Conservation (phyloP, 1,140 invertebrate species). For the Gryon sp. region DNA sequence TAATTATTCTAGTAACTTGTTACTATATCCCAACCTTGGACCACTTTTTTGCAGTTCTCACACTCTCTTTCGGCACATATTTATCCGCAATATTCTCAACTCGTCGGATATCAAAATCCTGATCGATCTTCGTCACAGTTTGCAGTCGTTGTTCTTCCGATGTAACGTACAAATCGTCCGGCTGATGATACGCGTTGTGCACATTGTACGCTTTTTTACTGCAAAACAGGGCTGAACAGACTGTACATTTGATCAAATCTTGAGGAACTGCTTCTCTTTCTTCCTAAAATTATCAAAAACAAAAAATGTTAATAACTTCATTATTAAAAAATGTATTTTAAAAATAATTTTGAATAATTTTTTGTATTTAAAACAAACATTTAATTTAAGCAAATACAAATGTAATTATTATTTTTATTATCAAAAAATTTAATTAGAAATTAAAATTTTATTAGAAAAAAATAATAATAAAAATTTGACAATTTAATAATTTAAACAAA, state of each 20-base stretch:
- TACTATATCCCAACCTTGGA: slow-evolving; percentile 57
- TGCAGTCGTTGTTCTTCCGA: slow-evolving; percentile 82
- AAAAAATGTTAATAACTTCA: too few relatives aligned
- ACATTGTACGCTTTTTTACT: slow-evolving; percentile 84
- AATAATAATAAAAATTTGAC: too few relatives aligned
- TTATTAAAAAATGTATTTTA: slow-evolving; percentile 16
- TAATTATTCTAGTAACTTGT: too few relatives aligned
- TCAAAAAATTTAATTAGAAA: too few relatives aligned
- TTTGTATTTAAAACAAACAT: too few relatives aligned
- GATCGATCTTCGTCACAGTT: slow-evolving; percentile 81
- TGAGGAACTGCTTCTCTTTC: slow-evolving; percentile 80
- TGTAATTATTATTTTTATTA: too few relatives aligned
- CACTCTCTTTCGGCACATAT: slow-evolving; percentile 73
- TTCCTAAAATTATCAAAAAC: too few relatives aligned
- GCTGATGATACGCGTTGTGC: slow-evolving; percentile 83
- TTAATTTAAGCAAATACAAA: too few relatives aligned
- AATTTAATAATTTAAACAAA: neutral
- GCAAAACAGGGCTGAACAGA: slow-evolving; percentile 84
- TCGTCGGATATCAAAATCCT: slow-evolving; percentile 82
- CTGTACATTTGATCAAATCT: slow-evolving; percentile 82
- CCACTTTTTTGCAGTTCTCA: slow-evolving; percentile 51
- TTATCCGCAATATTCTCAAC: slow-evolving; percentile 77
- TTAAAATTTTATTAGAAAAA: too few relatives aligned
- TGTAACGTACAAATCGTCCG: slow-evolving; percentile 83
- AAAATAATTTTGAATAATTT: too few relatives aligned